Percentiles rank a stretch among this genome's conserved stretches.
phyloP scores from a whole-genome alignment of 37 sponge, comb jelly and placozoan genomes.

The Aphrocallistes beatrix region DNA sequence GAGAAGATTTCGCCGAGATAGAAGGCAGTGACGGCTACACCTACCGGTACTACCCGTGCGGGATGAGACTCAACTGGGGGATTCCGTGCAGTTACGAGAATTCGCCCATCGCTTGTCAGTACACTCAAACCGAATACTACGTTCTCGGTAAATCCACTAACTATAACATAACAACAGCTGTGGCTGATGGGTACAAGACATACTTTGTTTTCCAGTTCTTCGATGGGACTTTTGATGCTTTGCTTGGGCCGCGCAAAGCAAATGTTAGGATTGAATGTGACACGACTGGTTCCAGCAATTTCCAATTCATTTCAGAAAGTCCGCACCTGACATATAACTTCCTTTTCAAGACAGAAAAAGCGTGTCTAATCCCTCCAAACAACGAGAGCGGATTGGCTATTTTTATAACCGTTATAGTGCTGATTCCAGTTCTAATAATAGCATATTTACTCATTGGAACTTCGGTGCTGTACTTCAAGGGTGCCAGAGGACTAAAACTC shows the following conservation, averaged over 20 bases:
- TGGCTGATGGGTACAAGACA: neutral
- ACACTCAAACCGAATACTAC: neutral
- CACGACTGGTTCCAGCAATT: neutral
- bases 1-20: neutral
- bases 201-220: neutral
- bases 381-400: neutral
- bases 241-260: neutral
- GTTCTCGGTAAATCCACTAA: neutral
- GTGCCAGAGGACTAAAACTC: conserved; percentile 50
- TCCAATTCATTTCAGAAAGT: neutral
- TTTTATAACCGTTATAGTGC: neutral
- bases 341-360: neutral
- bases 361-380: neutral
- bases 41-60: neutral
- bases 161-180: neutral
- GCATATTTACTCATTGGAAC: conserved; percentile 44
- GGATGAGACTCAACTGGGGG: neutral
- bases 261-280: neutral
- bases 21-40: neutral
- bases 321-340: neutral
- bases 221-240: neutral
- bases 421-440: neutral
- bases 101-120: neutral
- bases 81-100: neutral
- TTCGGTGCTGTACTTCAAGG: conserved; percentile 30